Evolutionary conservation across 2,797 vertebrate genomes (phyloP).

Genomic region (Hyperoplus lanceolatus): DNA sequence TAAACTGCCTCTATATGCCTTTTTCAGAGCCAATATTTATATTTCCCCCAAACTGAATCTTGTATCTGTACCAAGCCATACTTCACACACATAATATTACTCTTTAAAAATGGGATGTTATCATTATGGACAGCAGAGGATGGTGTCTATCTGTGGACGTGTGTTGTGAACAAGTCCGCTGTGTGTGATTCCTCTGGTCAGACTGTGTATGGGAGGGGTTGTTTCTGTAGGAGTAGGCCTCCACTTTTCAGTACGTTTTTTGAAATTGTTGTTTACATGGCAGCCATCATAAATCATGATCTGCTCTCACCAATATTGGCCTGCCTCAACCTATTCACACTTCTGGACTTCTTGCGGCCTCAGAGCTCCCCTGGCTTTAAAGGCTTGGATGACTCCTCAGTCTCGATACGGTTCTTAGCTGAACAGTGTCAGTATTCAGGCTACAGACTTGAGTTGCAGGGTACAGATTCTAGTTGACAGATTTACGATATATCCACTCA

Average conservation of each 20-base stretch:
- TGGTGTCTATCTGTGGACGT: conserved; percentile 11
- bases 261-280: conserved; percentile 51
- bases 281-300: conserved; percentile 50
- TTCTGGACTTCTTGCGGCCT: conserved; percentile 20
- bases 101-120: not conserved
- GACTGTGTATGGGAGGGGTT: not conserved
- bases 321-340: conserved; percentile 29
- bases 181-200: conserved; percentile 7
- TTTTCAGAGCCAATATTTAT: not conserved
- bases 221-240: not conserved
- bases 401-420: not conserved
- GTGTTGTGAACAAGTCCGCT: conserved; percentile 6
- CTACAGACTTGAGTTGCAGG: not conserved
- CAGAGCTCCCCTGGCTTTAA: conserved; percentile 1
- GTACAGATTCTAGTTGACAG: not conserved
- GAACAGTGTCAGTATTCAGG: conserved; percentile 12
- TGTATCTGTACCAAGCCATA: not conserved
- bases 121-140: conserved; percentile 36
- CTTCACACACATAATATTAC: not conserved
- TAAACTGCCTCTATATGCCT: conserved; percentile 56
- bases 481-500: conserved; percentile 12
- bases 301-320: conserved; percentile 34
- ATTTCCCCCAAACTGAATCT: not conserved
- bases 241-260: conserved; percentile 10
- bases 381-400: conserved; percentile 16